Evolutionary conservation across 1,140 invertebrate genomes (phyloP).

Genomic region (Cyclina sinensis): DNA sequence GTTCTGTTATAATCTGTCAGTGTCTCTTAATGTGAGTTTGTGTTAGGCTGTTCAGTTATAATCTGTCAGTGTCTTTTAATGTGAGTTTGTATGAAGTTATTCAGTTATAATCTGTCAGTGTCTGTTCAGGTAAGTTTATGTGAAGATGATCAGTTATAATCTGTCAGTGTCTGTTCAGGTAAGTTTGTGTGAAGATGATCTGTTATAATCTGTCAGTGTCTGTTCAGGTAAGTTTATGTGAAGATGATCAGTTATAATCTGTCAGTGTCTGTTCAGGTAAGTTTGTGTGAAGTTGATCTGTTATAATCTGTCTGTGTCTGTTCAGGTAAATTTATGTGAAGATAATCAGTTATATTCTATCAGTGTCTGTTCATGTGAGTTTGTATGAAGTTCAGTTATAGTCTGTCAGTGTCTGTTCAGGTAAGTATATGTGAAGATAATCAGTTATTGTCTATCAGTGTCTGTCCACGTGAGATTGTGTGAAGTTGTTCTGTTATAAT

Average conservation of each 20-base stretch:
- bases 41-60: background rate
- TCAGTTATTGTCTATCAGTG: background rate
- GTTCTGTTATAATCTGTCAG: background rate
- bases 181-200: background rate
- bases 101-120: background rate
- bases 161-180: background rate
- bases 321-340: slow-evolving; percentile 6
- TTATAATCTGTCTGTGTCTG: background rate
- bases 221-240: slow-evolving; percentile 1
- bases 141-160: background rate
- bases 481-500: background rate
- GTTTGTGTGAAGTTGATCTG: background rate
- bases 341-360: background rate
- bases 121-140: background rate
- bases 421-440: background rate
- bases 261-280: background rate
- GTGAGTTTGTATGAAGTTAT: background rate
- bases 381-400: too few relatives aligned
- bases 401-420: background rate
- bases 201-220: background rate
- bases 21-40: background rate
- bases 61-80: background rate
- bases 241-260: background rate
- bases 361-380: background rate
- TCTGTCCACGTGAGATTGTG: background rate